Evolutionary conservation across 30 jellyfish, hydroid and myxozoan species (phyloP).

Genomic region (Pseudorhiza aurosa): DNA sequence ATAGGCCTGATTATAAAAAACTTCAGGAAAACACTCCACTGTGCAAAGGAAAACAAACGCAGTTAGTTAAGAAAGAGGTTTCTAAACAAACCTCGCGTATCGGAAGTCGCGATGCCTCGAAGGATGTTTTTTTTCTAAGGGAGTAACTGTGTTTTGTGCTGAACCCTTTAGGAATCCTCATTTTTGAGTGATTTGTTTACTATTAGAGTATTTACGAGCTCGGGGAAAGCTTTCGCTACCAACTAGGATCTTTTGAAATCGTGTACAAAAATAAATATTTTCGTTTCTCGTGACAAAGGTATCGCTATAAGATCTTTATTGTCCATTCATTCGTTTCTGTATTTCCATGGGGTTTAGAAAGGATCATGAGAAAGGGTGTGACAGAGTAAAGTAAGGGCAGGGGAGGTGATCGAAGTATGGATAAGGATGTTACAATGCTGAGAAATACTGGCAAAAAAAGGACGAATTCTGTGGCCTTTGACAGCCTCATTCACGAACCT

Average conservation of each 20-base stretch:
- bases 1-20: conserved; percentile 3
- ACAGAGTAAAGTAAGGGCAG: no score
- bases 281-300: conserved; percentile 7
- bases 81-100: conserved; percentile 29
- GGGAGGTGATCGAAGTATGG: no score
- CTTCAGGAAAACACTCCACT: conserved; percentile 6
- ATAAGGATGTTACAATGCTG: no score
- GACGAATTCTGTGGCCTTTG: no score
- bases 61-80: not conserved
- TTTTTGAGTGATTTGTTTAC: conserved; percentile 48
- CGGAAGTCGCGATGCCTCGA: conserved; percentile 47
- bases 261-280: conserved; percentile 6
- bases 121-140: conserved; percentile 12
- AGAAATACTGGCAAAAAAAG: no score
- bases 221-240: conserved; percentile 18
- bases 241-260: conserved; percentile 15
- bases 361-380: no score
- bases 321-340: not conserved
- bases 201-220: conserved; percentile 17
- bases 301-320: not conserved
- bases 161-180: conserved; percentile 1
- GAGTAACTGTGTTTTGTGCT: conserved; percentile 11
- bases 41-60: conserved; percentile 37
- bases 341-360: no score
- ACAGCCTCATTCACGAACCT: no score